These are phyloP conservation scores for Pseudomyrmex dendroicus DNA, from an alignment of 1,140 invertebrate genomes.

Conservation along the genomic window DNA sequence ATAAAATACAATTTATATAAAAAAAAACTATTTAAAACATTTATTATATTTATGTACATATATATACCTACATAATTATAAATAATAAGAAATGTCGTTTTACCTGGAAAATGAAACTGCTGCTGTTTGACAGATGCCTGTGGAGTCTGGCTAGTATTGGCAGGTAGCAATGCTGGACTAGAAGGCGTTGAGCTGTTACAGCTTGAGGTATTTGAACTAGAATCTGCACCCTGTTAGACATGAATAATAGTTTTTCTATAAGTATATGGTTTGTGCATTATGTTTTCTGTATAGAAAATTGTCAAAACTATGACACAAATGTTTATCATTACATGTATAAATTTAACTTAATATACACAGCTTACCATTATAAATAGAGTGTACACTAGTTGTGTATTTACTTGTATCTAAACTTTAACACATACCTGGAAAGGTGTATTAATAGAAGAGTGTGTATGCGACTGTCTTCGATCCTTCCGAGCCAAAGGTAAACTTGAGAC, in stretches of 20 bases:
- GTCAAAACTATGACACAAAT: conserved; percentile 1
- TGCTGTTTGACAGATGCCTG: conserved; percentile 87
- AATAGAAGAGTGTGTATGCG: conserved; percentile 87
- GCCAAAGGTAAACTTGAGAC: conserved; percentile 79
- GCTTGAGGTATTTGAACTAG: conserved; percentile 97
- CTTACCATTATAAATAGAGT: background rate
- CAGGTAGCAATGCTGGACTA: conserved; percentile 92
- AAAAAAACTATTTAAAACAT: too few relatives aligned
- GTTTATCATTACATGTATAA: background rate
- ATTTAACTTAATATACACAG: too few relatives aligned
- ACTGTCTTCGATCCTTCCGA: conserved; percentile 84
- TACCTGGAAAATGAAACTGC: conserved; percentile 95
- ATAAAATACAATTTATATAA: too few relatives aligned
- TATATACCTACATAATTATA: background rate
- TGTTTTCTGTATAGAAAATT: background rate
- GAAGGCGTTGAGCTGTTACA: conserved; percentile 98
- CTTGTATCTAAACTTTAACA: conserved; percentile 10
- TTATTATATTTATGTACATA: background rate
- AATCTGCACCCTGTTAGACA: conserved; percentile 88
- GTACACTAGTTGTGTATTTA: background rate
- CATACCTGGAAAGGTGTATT: conserved; percentile 88
- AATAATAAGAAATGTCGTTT: background rate
- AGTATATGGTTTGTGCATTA: background rate
- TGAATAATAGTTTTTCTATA: conserved; percentile 14
- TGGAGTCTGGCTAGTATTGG: conserved; percentile 85